These are phyloP conservation scores for Leucophenga montana DNA, from an alignment of 2,888 invertebrate species.

Conservation along the genomic window DNA sequence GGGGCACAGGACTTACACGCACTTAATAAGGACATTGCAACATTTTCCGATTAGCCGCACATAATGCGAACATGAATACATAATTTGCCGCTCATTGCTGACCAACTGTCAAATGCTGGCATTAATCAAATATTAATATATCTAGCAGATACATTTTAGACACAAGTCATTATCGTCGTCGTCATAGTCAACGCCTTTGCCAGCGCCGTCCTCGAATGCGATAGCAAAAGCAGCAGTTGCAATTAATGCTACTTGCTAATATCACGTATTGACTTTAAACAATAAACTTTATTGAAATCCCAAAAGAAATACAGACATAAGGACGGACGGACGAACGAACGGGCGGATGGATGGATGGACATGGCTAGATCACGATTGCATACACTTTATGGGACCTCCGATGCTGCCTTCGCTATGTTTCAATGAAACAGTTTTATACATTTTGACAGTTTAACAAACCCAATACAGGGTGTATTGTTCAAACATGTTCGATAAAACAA, in stretches of 20 bases:
- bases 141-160: neutral
- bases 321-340: no score
- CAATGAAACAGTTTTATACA: no score
- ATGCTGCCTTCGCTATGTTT: no score
- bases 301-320: no score
- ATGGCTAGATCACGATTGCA: no score
- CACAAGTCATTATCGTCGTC: neutral
- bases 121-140: constrained; percentile 31
- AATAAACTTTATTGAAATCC: neutral
- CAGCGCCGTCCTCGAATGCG: neutral
- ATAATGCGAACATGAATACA: constrained; percentile 35
- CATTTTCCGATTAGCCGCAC: constrained; percentile 34
- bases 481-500: no score
- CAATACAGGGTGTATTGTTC: no score
- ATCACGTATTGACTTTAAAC: neutral
- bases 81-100: constrained; percentile 35
- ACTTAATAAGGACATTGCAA: neutral
- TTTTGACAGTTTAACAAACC: no score
- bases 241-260: neutral
- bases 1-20: neutral
- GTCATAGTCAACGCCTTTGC: neutral
- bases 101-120: constrained; percentile 36
- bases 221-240: neutral
- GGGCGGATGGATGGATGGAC: no score
- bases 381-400: no score